Evolutionary conservation across 2,888 invertebrate genomes (phyloP), one percentile per base, ranked within the genome.

Genomic region (Acanthacorydalis orientalis): DNA sequence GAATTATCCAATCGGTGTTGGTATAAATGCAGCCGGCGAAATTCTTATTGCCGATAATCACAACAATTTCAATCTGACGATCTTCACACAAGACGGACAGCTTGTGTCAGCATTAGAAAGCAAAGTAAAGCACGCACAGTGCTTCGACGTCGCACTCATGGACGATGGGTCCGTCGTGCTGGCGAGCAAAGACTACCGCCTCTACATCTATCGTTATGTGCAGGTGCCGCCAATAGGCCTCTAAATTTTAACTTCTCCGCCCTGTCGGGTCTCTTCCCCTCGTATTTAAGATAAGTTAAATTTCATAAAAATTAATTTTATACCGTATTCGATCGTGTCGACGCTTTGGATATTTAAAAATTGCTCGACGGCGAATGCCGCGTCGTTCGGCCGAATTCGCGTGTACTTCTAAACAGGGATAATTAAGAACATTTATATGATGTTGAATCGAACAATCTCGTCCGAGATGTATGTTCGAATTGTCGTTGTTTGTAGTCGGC

Each of bases 111-210:
- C 97, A n/a, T 73, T 97, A 52, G 98, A 98, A 69, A 93, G 92
- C 61, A 97, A 97, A 70, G 96, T 98, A 53, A 98, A 98, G 70
- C 98, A 98, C 67, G 97, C 98, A 47, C 98, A 98, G 68, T 98
- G 98, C 72, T 98, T 97, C 69, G 98, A 98, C 65, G 97, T 98
- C 50, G 93, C 97, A 43, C 78, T 98, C 44, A 95, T 97, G 91
- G 95, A 96, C 62, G 97, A 97, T 63, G 96, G 96, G 37, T 93
- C 93, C 47, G 96, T 98, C 49, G 97, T 98, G 42, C 76, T 98
- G 59, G 97, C 97, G 56, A 95, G 95, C 75, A 98, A 98, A 73
- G 98, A 98, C 68, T 98, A 97, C 69, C 84, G 97, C 52, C 83
- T 98, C 54, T 98, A 98, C 76, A 93, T 98, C 68, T 98, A 98